Evolutionary conservation across 2,797 vertebrate genomes (phyloP).

Genomic region (Malurus splendens): DNA sequence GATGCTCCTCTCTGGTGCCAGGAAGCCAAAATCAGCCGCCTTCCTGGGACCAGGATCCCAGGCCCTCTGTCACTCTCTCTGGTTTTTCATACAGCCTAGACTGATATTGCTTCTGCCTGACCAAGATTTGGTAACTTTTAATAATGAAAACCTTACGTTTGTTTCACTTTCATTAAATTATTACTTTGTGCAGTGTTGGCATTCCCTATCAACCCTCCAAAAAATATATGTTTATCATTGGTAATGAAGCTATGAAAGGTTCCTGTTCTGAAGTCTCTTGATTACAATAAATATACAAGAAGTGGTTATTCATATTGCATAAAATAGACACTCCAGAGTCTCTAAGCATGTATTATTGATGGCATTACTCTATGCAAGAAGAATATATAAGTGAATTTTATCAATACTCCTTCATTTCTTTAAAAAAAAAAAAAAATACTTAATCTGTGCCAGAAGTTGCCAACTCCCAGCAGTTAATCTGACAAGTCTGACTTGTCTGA

Average conservation of each 20-base stretch:
- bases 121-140: background rate
- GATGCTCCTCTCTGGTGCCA: background rate
- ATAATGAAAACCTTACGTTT: background rate
- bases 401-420: background rate
- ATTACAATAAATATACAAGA: background rate
- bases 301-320: background rate
- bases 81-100: background rate
- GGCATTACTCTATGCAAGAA: background rate
- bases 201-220: rapidly evolving
- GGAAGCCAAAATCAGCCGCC: rapidly evolving
- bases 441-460: background rate
- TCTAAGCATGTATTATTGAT: background rate
- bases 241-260: background rate
- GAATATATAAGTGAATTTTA: background rate
- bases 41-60: background rate
- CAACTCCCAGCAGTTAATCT: background rate
- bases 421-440: background rate
- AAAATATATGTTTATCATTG: background rate
- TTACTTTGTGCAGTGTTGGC: background rate
- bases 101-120: background rate
- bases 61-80: rapidly evolving
- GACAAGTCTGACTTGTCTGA: background rate
- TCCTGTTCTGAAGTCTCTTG: background rate
- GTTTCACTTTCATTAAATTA: background rate
- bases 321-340: background rate